These are phyloP conservation scores for Euphydryas editha DNA, from an alignment of 2,888 invertebrate genomes.

Conservation along the genomic window DNA sequence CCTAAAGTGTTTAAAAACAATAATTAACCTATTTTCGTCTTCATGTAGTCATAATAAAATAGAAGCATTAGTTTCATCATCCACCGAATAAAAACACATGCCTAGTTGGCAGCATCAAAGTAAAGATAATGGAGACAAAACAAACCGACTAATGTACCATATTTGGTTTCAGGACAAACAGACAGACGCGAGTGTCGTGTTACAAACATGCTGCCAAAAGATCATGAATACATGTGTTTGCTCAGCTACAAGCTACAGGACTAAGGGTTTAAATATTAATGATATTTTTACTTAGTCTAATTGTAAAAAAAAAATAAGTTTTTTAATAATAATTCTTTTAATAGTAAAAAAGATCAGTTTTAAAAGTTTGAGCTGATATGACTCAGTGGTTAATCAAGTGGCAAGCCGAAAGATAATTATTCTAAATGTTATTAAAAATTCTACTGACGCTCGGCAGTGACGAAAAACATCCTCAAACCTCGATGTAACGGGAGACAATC, in stretches of 20 bases:
- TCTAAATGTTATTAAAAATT: too few relatives aligned
- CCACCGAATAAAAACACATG: slow-evolving; percentile 50
- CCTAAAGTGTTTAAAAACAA: neutral
- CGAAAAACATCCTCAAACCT: too few relatives aligned
- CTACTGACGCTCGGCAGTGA: too few relatives aligned
- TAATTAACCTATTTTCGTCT: slow-evolving; percentile 4
- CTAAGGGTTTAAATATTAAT: slow-evolving; percentile 8
- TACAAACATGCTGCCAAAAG: slow-evolving; percentile 70
- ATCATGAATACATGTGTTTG: slow-evolving; percentile 76
- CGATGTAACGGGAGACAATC: too few relatives aligned
- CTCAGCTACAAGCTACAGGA: slow-evolving; percentile 51
- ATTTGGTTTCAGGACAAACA: slow-evolving; percentile 77
- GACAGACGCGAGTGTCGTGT: slow-evolving; percentile 61
- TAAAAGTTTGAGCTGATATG: too few relatives aligned
- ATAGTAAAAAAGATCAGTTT: too few relatives aligned
- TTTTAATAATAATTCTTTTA: too few relatives aligned
- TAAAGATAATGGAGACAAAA: slow-evolving; percentile 80
- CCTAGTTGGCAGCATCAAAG: slow-evolving; percentile 78
- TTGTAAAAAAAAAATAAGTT: too few relatives aligned
- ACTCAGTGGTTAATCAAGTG: too few relatives aligned
- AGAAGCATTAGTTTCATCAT: slow-evolving; percentile 21
- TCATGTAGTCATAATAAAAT: slow-evolving; percentile 27
- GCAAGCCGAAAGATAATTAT: neutral
- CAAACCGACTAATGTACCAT: slow-evolving; percentile 77
- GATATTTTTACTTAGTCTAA: too few relatives aligned